Evolutionary conservation across 2,888 invertebrate species (phyloP).

Genomic region (Drosophila anomelani): DNA sequence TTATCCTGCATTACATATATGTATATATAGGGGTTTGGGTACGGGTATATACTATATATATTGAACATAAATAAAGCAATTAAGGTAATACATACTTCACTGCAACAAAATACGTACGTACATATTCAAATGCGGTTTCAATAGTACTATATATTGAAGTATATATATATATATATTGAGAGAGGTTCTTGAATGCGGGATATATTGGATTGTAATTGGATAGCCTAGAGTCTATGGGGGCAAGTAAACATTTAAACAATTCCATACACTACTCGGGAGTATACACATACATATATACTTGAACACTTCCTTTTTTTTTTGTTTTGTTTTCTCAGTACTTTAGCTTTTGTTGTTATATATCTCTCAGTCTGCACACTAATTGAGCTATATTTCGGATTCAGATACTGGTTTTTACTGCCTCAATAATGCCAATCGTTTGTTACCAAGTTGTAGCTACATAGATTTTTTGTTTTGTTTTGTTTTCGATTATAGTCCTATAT

Average conservation of each 20-base stretch:
- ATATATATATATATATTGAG: constrained; percentile 25
- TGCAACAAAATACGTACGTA: constrained; percentile 63
- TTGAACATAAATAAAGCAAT: constrained; percentile 56
- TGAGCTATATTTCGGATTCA: constrained; percentile 22
- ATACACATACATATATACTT: constrained; percentile 62
- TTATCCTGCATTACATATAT: constrained; percentile 27
- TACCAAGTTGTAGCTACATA: constrained; percentile 55
- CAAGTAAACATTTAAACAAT: constrained; percentile 74
- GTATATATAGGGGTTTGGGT: constrained; percentile 21
- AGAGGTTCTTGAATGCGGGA: constrained; percentile 61
- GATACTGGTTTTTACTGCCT: constrained; percentile 24
- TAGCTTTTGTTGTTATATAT: constrained; percentile 2
- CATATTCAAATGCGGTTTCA: constrained; percentile 67
- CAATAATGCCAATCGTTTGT: constrained; percentile 53
- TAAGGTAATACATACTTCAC: constrained; percentile 57
- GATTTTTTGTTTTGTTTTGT: constrained; percentile 15
- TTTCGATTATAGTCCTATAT: constrained; percentile 62
- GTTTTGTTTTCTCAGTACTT: not conserved
- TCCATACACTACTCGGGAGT: constrained; percentile 72
- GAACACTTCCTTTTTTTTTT: constrained; percentile 42
- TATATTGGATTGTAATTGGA: constrained; percentile 19
- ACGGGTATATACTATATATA: constrained; percentile 29
- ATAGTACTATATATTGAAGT: constrained; percentile 67
- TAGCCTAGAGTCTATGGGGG: constrained; percentile 57
- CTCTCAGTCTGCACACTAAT: constrained; percentile 24